These are phyloP conservation scores for Elanus axillaris DNA, from an alignment of 2,113 vertebrate genomes.

Conservation along the genomic window DNA sequence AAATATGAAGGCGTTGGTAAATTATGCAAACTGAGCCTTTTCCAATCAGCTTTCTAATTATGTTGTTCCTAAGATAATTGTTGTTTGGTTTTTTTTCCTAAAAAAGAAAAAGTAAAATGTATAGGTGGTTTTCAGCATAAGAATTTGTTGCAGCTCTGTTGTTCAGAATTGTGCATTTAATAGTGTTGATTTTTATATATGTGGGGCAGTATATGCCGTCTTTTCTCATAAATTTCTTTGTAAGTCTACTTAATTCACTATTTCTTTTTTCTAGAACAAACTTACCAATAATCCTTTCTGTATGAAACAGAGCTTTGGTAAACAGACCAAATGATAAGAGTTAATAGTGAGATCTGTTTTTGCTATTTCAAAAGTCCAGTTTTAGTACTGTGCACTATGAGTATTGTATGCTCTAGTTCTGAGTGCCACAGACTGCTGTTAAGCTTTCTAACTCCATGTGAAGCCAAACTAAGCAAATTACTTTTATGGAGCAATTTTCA, in stretches of 20 bases:
- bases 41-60: constrained; percentile 6
- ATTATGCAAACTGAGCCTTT: neutral
- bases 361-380: neutral
- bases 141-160: neutral
- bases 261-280: neutral
- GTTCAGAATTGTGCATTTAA: neutral
- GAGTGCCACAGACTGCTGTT: neutral
- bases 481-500: neutral
- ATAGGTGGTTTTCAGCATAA: neutral
- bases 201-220: rapidly evolving
- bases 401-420: neutral
- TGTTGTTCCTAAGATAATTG: neutral
- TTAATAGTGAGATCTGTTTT: neutral
- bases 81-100: neutral
- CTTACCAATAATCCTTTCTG: neutral
- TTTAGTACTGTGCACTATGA: neutral
- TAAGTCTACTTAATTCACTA: neutral
- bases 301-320: neutral
- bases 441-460: neutral
- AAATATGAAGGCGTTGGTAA: neutral
- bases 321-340: neutral
- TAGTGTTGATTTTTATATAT: neutral
- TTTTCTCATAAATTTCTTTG: neutral
- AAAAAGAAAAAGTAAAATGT: neutral
- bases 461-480: neutral